Conservation (phyloP, 2,113 vertebrate genomes). For the Macrotus californicus region DNA sequence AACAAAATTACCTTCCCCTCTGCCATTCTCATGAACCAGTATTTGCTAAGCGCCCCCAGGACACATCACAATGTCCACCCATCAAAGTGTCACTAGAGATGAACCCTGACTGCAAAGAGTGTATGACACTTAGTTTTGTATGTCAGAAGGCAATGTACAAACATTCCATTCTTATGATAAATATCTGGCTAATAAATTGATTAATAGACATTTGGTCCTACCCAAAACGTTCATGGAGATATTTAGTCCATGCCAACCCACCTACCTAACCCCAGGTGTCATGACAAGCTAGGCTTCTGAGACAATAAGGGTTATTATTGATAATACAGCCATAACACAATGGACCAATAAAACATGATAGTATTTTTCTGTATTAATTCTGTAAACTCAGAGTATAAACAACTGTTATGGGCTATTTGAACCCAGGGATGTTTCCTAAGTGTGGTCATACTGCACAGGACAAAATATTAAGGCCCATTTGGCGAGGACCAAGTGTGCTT, state of each 20-base stretch:
- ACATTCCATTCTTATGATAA: slow-evolving; percentile 50
- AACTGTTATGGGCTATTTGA: neutral
- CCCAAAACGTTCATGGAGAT: neutral
- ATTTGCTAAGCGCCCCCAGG: neutral
- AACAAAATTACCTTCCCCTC: neutral
- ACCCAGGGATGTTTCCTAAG: neutral
- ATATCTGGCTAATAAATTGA: slow-evolving; percentile 66
- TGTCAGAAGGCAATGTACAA: slow-evolving; percentile 67
- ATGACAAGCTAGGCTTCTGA: too few relatives aligned
- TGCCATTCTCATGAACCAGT: neutral
- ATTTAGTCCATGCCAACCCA: neutral
- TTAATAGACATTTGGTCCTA: too few relatives aligned
- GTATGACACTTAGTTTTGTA: slow-evolving; percentile 44
- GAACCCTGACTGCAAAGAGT: neutral
- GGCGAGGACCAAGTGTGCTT: too few relatives aligned
- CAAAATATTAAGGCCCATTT: too few relatives aligned
- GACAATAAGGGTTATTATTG: too few relatives aligned
- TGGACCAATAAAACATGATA: neutral
- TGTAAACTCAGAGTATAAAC: neutral
- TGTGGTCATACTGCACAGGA: neutral
- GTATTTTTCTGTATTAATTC: neutral
- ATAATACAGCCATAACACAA: neutral
- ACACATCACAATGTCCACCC: neutral
- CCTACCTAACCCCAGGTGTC: neutral
- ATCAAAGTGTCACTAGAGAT: neutral